Conservation (phyloP, 2,113 vertebrate species). For the Psittacula cyanocephala region DNA sequence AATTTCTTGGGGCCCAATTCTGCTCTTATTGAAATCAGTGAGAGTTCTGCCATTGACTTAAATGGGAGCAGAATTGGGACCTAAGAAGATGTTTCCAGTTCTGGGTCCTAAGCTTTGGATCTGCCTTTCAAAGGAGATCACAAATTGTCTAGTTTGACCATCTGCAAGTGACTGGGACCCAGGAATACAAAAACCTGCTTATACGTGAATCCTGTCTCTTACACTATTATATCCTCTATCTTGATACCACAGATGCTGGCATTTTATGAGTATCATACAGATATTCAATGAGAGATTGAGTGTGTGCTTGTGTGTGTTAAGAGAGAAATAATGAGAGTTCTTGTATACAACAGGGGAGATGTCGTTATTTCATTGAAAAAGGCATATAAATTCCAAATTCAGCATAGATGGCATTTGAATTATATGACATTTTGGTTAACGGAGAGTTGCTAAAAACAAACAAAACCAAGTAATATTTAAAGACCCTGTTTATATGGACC, state of each 20-base stretch:
- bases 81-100: constrained; percentile 35
- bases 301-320: not conserved
- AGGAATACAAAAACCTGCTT: not conserved
- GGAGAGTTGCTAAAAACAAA: not conserved
- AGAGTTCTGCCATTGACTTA: constrained; percentile 63
- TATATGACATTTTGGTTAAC: not conserved
- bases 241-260: not conserved
- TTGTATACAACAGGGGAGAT: not conserved
- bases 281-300: not conserved
- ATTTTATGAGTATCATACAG: not conserved
- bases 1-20: constrained; percentile 64
- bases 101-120: constrained; percentile 23
- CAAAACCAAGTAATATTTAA: not conserved
- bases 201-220: not conserved
- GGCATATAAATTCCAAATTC: not conserved
- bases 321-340: not conserved
- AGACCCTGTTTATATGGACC: not conserved
- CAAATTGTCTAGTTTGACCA: not conserved
- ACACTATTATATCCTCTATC: not conserved
- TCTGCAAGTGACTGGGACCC: not conserved
- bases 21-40: constrained; percentile 66
- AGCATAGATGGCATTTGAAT: not conserved
- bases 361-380: not conserved
- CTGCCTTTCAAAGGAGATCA: constrained; percentile 29
- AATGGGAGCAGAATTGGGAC: constrained; percentile 65